phyloP scores from a whole-genome alignment of 2,888 invertebrate species.

The Meghimatium bilineatum region DNA sequence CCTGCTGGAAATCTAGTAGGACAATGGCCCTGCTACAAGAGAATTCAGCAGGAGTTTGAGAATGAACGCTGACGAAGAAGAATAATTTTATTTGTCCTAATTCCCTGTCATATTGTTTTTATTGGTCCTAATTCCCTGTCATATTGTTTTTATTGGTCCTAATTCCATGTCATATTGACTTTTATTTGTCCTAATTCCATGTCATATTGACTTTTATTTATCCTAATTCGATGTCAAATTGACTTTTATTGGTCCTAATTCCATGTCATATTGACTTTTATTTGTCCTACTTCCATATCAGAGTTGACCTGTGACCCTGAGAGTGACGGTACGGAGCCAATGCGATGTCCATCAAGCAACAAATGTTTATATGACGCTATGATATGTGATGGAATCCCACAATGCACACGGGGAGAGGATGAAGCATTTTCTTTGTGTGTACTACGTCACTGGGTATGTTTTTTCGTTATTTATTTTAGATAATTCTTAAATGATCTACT shows the following conservation, averaged over 20 bases:
- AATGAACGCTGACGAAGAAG: too few species aligned
- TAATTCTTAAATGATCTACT: too few species aligned
- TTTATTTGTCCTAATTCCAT: background rate
- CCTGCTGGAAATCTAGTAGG: too few species aligned
- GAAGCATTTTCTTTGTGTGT: conserved; percentile 42
- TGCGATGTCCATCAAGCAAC: conserved; percentile 40
- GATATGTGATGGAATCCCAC: conserved; percentile 42
- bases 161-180: too few species aligned
- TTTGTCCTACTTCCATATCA: background rate
- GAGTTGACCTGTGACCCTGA: conserved; percentile 6
- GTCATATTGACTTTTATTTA: background rate
- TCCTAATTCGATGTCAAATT: background rate
- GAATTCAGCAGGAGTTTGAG: too few species aligned
- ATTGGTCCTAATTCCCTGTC: too few species aligned
- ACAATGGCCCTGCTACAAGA: too few species aligned
- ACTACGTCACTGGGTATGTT: conserved; percentile 45
- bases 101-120: too few species aligned
- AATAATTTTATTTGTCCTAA: too few species aligned
- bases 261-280: background rate
- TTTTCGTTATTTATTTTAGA: too few species aligned
- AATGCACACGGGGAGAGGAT: conserved; percentile 43
- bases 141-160: too few species aligned
- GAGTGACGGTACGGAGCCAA: background rate
- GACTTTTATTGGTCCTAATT: too few species aligned
- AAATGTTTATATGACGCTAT: conserved; percentile 42